Evolutionary conservation across 2,113 vertebrate genomes (phyloP).

Genomic region (Nyctereutes procyonoides): DNA sequence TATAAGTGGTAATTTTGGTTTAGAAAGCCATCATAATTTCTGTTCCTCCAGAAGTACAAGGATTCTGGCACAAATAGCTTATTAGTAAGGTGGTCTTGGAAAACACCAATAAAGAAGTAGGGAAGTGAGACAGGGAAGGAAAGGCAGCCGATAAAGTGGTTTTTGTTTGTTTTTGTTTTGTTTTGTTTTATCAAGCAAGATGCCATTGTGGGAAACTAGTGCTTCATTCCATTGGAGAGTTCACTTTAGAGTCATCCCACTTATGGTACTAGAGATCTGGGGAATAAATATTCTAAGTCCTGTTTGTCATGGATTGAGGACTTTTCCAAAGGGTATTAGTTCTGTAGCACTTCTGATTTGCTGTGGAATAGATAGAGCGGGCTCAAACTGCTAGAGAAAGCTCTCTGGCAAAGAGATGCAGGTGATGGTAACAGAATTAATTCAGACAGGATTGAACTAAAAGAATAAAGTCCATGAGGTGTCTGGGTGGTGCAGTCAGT

Average conservation of each 20-base stretch:
- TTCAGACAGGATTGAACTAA: not conserved
- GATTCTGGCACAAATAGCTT: not conserved
- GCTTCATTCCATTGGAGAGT: not conserved
- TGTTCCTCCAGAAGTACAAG: not conserved
- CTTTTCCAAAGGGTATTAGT: not conserved
- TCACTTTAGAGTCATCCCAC: not conserved
- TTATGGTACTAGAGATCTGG: not conserved
- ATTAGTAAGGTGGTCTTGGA: not conserved
- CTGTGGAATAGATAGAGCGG: not conserved
- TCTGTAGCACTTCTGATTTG: not conserved
- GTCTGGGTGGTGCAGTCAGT: not conserved
- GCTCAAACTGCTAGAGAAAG: not conserved
- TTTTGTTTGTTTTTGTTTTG: not conserved
- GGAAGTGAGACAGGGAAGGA: not conserved
- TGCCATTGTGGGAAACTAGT: not conserved
- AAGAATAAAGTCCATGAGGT: not conserved
- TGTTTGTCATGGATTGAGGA: not conserved
- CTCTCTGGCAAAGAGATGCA: not conserved
- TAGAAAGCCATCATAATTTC: not conserved
- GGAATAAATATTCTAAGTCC: not conserved
- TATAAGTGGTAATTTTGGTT: not conserved
- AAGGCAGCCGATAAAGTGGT: not conserved
- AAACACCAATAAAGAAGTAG: not conserved
- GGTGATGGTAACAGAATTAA: not conserved
- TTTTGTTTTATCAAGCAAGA: not conserved